A percentile compares a stretch with the other conserved stretches of the same genome.
These are phyloP conservation scores for Nephila pilipes DNA, from an alignment of 1,140 invertebrate species.

Conservation along the genomic window DNA sequence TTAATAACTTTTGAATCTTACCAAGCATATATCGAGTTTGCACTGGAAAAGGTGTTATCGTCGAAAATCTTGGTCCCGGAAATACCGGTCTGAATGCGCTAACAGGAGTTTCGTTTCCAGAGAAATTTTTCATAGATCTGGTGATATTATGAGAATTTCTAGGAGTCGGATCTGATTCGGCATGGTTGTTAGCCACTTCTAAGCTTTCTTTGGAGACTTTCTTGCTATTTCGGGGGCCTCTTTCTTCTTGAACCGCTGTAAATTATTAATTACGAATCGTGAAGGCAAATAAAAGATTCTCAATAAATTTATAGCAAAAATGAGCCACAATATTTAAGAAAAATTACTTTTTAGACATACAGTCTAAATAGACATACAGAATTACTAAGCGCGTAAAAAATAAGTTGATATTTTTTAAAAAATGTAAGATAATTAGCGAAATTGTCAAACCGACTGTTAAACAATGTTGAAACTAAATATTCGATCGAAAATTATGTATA, in stretches of 20 bases:
- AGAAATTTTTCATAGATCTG: neutral
- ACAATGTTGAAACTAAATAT: too few species aligned
- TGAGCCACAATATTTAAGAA: too few species aligned
- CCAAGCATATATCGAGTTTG: constrained; percentile 59
- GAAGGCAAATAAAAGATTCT: too few species aligned
- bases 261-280: neutral
- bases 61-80: constrained; percentile 38
- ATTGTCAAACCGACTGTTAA: too few species aligned
- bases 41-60: neutral
- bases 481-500: too few species aligned
- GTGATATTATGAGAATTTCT: neutral
- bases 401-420: too few species aligned
- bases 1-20: constrained; percentile 5
- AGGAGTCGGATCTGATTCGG: neutral
- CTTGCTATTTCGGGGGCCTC: constrained; percentile 86
- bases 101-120: constrained; percentile 12
- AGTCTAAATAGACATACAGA: too few species aligned
- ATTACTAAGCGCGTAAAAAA: too few species aligned
- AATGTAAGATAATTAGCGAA: too few species aligned
- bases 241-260: constrained; percentile 89
- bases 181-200: neutral
- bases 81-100: constrained; percentile 71
- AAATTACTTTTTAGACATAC: too few species aligned
- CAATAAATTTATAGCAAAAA: too few species aligned
- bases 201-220: constrained; percentile 76